Base-by-base conservation (phyloP, 37 sponge, comb jelly and placozoan genomes). In the Spongilla lacustris region DNA sequence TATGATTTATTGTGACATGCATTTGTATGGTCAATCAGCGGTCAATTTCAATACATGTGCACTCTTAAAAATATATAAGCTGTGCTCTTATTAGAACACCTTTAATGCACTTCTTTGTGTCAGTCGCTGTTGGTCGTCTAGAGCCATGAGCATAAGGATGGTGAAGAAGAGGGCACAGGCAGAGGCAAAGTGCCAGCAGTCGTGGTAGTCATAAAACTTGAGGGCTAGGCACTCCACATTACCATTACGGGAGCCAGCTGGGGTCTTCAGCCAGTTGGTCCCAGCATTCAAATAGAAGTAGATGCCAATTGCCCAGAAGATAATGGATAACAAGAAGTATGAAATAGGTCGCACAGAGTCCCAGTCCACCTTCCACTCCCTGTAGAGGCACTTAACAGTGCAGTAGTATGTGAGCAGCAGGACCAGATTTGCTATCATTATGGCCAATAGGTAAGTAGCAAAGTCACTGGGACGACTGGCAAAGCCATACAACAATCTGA, bases 171-270 rank as follows among this genome's bases (percentile, higher is more conserved):
- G 83, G 26, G 91, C 96, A 69, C 87, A 85, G 4, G 96, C 84
- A 25, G 96, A 93, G 34, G 93, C 71, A 49, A 93, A 81, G 86
- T 95, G 96, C 96, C 96, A 95, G 14, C 93, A 50, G 71, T 95
- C 93, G 69, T 95, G 96, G 37, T 77, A 37, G 86, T 93, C 91
- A 67, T 90, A 95, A 46, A 95, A 95, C 25, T 73, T 86, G 6
- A 91, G 75, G n/a, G 90, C 46, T 8, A 83, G 11, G 36, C 94
- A 93, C 30, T 89, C 84, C 6, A 58, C 3, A 68, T 93, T 93
- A 17, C 71, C 35, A 22, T 83, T 58, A 22, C 94, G 68, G 4
- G 94, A 93, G 26, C 19, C 25, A 24, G 94, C 75, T 35, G 94
- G 87, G 11, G 35, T 66, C 66, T 79, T 21, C 80, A 66, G 17